These are phyloP conservation scores for Metallyticus violacea DNA, from an alignment of 2,888 invertebrate genomes.

Conservation along the genomic window DNA sequence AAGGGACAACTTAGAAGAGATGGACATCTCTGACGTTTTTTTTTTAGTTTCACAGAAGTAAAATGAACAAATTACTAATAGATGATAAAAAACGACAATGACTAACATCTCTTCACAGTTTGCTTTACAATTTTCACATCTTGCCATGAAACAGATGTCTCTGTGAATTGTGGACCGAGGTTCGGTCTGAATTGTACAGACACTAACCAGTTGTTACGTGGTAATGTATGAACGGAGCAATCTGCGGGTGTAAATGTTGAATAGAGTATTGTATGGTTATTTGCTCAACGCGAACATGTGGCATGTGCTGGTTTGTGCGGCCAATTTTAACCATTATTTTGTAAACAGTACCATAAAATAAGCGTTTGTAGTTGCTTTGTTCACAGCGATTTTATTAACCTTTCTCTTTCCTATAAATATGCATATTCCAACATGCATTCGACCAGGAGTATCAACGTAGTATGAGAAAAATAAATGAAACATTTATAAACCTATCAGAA, in stretches of 20 bases:
- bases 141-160: too few relatives aligned
- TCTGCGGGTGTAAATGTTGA: neutral
- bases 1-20: too few relatives aligned
- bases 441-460: too few relatives aligned
- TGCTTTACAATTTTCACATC: too few relatives aligned
- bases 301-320: neutral
- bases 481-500: too few relatives aligned
- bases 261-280: neutral
- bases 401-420: neutral
- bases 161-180: too few relatives aligned
- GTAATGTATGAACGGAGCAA: neutral
- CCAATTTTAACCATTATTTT: neutral
- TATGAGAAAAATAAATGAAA: too few relatives aligned
- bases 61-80: too few relatives aligned
- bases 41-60: too few relatives aligned
- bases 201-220: neutral
- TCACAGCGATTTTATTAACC: neutral
- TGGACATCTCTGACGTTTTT: too few relatives aligned
- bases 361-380: neutral
- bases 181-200: neutral
- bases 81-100: too few relatives aligned
- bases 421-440: neutral
- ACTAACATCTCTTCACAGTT: too few relatives aligned
- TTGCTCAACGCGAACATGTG: neutral
- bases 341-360: neutral